A percentile compares a stretch with the other conserved stretches of the same genome.
These are phyloP conservation scores for Chamaea fasciata DNA, from an alignment of 2,113 vertebrate genomes.

Conservation along the genomic window DNA sequence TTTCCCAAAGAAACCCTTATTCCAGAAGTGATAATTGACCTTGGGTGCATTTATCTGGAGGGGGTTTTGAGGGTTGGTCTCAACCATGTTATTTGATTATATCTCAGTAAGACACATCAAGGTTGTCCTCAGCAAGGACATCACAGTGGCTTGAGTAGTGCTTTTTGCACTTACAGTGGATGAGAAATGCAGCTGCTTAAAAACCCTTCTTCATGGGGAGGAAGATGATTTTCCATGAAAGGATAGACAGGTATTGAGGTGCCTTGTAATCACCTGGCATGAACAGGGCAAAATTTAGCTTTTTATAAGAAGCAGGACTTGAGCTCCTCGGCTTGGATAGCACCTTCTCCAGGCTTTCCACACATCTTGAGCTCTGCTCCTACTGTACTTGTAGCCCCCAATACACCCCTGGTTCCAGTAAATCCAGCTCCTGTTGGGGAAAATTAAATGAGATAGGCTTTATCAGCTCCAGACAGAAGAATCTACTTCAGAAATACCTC, in stretches of 20 bases:
- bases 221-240: background rate
- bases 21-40: background rate
- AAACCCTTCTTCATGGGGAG: background rate
- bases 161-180: background rate
- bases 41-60: background rate
- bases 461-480: background rate
- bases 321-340: background rate
- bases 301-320: background rate
- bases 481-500: background rate
- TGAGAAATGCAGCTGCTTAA: background rate
- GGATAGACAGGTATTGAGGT: background rate
- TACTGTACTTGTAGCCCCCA: background rate
- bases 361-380: background rate
- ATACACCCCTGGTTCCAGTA: background rate
- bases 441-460: background rate
- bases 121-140: background rate
- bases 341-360: background rate
- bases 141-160: rapidly evolving
- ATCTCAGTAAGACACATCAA: background rate
- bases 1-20: background rate
- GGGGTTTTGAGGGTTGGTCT: background rate
- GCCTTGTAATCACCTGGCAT: background rate
- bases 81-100: rapidly evolving
- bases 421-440: background rate
- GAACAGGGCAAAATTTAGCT: background rate